Evolutionary conservation across 2,797 vertebrate genomes (phyloP).

Genomic region (Tympanoctomys barrerae): DNA sequence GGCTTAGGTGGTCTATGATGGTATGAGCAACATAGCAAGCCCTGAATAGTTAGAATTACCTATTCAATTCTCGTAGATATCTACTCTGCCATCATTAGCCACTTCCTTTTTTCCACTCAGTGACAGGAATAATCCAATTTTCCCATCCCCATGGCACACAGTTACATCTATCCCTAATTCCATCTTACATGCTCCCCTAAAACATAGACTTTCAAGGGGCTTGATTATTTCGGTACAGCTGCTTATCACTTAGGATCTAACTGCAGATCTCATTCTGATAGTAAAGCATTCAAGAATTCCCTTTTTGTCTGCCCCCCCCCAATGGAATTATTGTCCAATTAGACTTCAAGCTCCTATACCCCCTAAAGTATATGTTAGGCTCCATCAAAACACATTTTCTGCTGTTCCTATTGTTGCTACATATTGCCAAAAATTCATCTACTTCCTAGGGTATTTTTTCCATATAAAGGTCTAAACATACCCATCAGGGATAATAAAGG

Average conservation of each 20-base stretch:
- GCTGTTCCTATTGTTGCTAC: neutral
- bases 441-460: neutral
- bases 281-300: neutral
- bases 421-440: constrained; percentile 12
- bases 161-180: neutral
- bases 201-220: neutral
- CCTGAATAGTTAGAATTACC: neutral
- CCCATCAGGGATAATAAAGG: neutral
- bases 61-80: neutral
- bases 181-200: neutral
- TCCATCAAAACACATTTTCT: neutral
- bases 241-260: neutral
- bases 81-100: neutral
- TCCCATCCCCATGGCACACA: neutral
- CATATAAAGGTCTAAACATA: constrained; percentile 39
- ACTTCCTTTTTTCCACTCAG: constrained; percentile 18
- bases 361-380: neutral
- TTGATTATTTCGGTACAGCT: neutral
- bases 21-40: neutral
- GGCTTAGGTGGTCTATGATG: neutral
- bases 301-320: neutral
- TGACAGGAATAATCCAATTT: neutral
- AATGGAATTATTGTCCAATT: constrained; percentile 8
- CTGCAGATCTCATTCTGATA: constrained; percentile 31
- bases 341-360: neutral